Base-by-base conservation (phyloP, 2,797 vertebrate species). In the Chaenodraco wilsoni region DNA sequence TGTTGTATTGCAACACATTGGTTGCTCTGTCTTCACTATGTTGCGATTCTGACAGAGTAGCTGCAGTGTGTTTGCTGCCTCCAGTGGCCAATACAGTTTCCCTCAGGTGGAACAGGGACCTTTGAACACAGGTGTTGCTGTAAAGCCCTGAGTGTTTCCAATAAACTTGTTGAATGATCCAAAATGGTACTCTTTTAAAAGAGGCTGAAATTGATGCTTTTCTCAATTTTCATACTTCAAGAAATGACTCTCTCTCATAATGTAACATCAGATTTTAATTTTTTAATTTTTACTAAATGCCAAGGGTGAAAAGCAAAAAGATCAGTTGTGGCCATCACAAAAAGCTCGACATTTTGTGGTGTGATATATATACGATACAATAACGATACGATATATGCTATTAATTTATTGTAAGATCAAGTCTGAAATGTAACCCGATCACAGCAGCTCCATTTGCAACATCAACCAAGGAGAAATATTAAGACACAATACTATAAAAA, bases 51-150 rank as follows among this genome's bases (percentile, higher is more conserved):
- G 13, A 16, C 48, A 17, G 19, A 9, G 19, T 15, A 58, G 33
- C 50, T 55, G 19, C 31, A 17, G 37, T 57, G 56, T 46, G 71
- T 60, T 37, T 52, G 40, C 48, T 45, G 48, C 19, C 55, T 55
- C 55, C 40, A 14, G 17, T 59, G 71, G 55, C 46, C 37, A 45
- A 31, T 12, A 5, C 27, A 27, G 44, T n/a, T 27, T 9, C 23
- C 46, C 19, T 52, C 48, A n/a, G 14, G 52, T 40, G 46, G 27
- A 55, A 43, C 19, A 31, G 37, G 4, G 9, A 59, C 40, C 15
- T 27, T 15, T 66, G 40, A 48, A 55, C 40, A 59, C 6, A 49
- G 31, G n/a, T 21, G 57, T 61, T 69, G 16, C 16, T 3, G 3
- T 11, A 17, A 49, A 58, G 65, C 44, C 33, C 9, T 49, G 13